Evolutionary conservation across 2,797 vertebrate genomes (phyloP).

Genomic region (Eremophila alpestris): DNA sequence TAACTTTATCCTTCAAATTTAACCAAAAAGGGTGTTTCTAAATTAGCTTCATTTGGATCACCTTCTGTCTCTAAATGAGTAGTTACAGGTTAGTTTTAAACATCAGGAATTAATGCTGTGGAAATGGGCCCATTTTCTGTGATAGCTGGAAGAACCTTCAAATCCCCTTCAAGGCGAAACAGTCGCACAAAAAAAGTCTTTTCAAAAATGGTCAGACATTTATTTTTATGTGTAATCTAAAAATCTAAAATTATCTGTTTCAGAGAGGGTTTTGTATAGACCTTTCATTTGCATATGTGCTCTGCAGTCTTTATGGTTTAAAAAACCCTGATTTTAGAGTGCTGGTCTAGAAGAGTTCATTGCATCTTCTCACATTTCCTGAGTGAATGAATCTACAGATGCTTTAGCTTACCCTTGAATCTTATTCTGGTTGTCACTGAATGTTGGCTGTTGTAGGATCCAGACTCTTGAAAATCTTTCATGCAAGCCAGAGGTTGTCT

Average conservation of each 20-base stretch:
- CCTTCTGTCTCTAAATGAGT: not conserved
- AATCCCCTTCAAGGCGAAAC: not conserved
- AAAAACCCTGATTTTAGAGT: not conserved
- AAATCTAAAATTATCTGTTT: not conserved
- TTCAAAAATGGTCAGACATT: not conserved
- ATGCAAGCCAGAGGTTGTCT: not conserved
- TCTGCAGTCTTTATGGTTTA: not conserved
- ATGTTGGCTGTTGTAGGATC: not conserved
- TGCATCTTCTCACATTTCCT: not conserved
- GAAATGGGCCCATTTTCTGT: not conserved
- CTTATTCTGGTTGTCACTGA: not conserved
- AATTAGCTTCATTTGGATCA: not conserved
- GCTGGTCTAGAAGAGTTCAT: not conserved
- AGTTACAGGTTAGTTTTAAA: not conserved
- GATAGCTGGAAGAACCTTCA: not conserved
- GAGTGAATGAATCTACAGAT: not conserved
- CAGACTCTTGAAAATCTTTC: not conserved
- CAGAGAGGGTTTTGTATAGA: not conserved
- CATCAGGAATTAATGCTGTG: not conserved
- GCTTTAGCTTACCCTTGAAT: not conserved
- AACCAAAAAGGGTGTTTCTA: not conserved
- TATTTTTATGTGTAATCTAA: conserved; percentile 6
- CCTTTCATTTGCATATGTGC: not conserved
- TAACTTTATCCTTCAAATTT: not conserved
- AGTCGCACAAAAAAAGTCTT: not conserved